These are phyloP conservation scores for Hemicrepidius hirtus DNA, from an alignment of 2,888 invertebrate species.

Conservation along the genomic window DNA sequence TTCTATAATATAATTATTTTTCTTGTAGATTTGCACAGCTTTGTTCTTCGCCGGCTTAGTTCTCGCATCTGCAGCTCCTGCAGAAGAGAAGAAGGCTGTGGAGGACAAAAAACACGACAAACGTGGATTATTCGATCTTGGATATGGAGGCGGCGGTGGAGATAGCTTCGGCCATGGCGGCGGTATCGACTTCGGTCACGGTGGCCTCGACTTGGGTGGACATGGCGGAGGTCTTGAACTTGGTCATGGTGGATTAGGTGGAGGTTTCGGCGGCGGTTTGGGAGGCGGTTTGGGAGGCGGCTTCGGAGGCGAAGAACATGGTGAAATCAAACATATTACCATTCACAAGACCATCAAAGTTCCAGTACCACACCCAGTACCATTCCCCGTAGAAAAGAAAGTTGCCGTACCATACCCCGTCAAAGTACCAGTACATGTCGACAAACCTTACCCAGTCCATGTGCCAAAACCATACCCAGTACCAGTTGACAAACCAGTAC, in stretches of 20 bases:
- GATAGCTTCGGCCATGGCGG: neutral
- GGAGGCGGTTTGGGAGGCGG: slow-evolving; percentile 37
- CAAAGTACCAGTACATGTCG: slow-evolving; percentile 71
- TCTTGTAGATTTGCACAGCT: slow-evolving; percentile 66
- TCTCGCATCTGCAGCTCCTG: slow-evolving; percentile 64
- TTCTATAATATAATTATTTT: neutral
- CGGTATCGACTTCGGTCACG: neutral
- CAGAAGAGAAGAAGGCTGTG: slow-evolving; percentile 61
- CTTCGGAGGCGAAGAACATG: slow-evolving; percentile 37
- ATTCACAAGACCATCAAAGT: slow-evolving; percentile 72
- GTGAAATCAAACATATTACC: slow-evolving; percentile 64
- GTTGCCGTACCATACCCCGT: slow-evolving; percentile 66
- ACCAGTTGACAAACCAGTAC: slow-evolving; percentile 73
- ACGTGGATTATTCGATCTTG: slow-evolving; percentile 65
- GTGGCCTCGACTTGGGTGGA: slow-evolving; percentile 44
- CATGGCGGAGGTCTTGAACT: slow-evolving; percentile 59
- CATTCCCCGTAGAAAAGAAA: slow-evolving; percentile 69
- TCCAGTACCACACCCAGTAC: slow-evolving; percentile 69
- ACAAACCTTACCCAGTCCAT: slow-evolving; percentile 71
- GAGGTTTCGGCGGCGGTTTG: slow-evolving; percentile 23
- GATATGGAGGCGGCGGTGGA: slow-evolving; percentile 41
- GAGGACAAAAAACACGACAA: slow-evolving; percentile 65
- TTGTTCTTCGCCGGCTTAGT: slow-evolving; percentile 68
- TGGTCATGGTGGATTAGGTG: slow-evolving; percentile 46
- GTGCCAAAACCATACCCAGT: slow-evolving; percentile 74